Percentiles rank a stretch among this genome's conserved stretches.
Evolutionary conservation across 2,113 vertebrate species (phyloP).

Genomic region (Chloebia gouldiae): DNA sequence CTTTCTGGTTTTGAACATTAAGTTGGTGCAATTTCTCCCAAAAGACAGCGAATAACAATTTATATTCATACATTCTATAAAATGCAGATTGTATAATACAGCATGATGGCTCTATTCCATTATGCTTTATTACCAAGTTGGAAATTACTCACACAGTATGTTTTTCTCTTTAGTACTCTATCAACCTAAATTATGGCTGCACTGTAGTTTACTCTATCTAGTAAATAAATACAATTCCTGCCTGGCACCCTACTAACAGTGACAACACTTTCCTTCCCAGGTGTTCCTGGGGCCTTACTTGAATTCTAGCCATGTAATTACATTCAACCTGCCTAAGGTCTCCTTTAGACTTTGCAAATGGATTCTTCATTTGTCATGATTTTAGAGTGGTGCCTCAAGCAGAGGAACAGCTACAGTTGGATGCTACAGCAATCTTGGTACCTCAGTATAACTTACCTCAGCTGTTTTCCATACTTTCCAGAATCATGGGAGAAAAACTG

Average conservation of each 20-base stretch:
- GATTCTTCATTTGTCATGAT: not conserved
- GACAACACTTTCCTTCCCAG: not conserved
- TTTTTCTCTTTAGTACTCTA: not conserved
- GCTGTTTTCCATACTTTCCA: not conserved
- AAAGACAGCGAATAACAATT: not conserved
- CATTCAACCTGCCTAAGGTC: not conserved
- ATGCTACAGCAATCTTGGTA: not conserved
- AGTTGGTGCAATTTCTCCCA: not conserved
- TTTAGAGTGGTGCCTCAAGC: not conserved
- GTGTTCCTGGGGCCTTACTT: not conserved
- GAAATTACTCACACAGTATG: not conserved
- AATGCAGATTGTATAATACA: not conserved
- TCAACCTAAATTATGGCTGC: not conserved
- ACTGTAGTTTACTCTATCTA: not conserved
- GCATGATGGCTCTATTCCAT: not conserved
- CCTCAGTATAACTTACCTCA: not conserved
- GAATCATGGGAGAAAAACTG: not conserved
- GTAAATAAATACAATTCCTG: not conserved
- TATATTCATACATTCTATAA: not conserved
- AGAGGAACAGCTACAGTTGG: not conserved
- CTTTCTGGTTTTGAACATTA: not conserved
- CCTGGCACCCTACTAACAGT: not conserved
- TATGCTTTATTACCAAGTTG: not conserved
- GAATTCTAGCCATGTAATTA: not conserved
- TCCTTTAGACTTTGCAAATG: not conserved